Conservation (phyloP, 2,888 invertebrate genomes). For the Glaucopsyche alexis region DNA sequence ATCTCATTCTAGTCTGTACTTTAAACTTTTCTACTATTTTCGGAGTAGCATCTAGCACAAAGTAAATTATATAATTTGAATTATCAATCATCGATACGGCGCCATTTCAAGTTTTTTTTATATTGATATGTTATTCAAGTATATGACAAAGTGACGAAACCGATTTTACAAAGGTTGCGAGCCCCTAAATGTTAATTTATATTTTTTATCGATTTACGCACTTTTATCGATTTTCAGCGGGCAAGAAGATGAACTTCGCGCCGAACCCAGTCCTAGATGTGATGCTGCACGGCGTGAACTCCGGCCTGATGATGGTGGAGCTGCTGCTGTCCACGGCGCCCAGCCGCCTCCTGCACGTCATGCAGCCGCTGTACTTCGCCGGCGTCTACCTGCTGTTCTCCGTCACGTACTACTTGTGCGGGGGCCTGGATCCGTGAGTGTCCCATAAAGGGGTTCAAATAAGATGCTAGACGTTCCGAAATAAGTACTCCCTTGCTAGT, state of each 20-base stretch:
- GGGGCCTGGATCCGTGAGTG: slow-evolving; percentile 85
- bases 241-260: slow-evolving; percentile 57
- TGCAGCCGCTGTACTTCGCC: slow-evolving; percentile 86
- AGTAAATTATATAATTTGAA: no score
- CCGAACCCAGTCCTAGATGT: slow-evolving; percentile 67
- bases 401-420: slow-evolving; percentile 84
- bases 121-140: no score
- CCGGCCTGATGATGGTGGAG: slow-evolving; percentile 86
- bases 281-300: slow-evolving; percentile 83
- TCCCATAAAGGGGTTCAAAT: neutral
- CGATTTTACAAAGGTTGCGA: no score
- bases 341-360: slow-evolving; percentile 79
- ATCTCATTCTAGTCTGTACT: no score
- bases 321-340: slow-evolving; percentile 86
- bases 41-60: no score
- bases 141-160: no score
- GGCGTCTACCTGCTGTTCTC: slow-evolving; percentile 85
- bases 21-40: no score
- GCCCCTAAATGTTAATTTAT: neutral
- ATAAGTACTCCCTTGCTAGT: no score
- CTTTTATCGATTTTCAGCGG: slow-evolving; percentile 56
- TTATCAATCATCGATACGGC: no score
- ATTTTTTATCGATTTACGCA: neutral
- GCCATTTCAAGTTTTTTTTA: no score
- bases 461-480: no score